Evolutionary conservation across 2,797 vertebrate species (phyloP).

Genomic region (Micrastur ruficollis): DNA sequence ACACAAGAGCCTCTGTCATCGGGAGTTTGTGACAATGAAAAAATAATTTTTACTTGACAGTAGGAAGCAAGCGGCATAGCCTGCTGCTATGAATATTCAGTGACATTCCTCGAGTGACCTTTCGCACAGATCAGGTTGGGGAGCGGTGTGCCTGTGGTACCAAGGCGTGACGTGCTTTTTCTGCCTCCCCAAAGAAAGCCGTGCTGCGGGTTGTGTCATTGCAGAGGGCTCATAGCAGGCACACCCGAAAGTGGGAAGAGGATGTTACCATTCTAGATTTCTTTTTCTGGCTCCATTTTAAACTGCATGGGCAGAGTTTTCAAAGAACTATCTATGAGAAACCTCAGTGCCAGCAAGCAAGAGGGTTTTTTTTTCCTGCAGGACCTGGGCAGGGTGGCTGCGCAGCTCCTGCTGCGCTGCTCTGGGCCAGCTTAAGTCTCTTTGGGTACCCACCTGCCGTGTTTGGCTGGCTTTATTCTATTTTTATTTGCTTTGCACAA

Average conservation of each 20-base stretch:
- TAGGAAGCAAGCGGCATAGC: not conserved
- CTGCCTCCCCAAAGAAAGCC: not conserved
- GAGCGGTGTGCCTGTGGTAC: not conserved
- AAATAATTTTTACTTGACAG: not conserved
- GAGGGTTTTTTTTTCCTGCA: not conserved
- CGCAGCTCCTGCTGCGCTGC: not conserved
- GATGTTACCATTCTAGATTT: not conserved
- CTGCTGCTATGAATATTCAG: not conserved
- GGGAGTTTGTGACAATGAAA: not conserved
- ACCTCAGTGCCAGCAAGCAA: not conserved
- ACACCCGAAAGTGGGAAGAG: not conserved
- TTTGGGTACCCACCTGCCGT: accelerated
- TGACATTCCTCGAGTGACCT: not conserved
- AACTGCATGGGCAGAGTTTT: not conserved
- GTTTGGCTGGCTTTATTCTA: not conserved
- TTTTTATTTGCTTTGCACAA: not conserved
- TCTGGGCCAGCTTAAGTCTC: too few species aligned
- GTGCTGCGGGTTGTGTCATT: not conserved
- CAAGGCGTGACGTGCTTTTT: not conserved
- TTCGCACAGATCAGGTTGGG: not conserved
- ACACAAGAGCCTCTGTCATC: not conserved
- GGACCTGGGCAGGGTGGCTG: not conserved
- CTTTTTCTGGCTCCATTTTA: not conserved
- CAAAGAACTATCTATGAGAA: not conserved
- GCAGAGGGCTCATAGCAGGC: not conserved